Percentiles rank a stretch among this genome's conserved stretches.
Evolutionary conservation across 2,888 invertebrate species (phyloP).

Genomic region (Chrysolina haemoptera): DNA sequence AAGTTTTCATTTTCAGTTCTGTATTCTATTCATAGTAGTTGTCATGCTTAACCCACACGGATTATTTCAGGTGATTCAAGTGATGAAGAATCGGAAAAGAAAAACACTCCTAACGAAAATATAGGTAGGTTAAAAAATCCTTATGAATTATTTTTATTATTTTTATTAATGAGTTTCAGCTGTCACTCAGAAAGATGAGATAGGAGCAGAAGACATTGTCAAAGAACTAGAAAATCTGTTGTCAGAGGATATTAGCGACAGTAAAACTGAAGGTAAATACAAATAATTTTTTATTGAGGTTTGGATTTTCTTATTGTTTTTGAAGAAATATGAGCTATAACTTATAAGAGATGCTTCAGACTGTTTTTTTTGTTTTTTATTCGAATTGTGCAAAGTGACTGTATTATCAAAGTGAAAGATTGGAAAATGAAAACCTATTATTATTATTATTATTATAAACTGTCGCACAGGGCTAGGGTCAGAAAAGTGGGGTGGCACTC

Average conservation of each 20-base stretch:
- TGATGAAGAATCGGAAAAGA: background rate
- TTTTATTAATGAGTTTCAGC: background rate
- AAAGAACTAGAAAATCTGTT: conserved; percentile 16
- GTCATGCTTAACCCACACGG: background rate
- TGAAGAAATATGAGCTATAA: too few relatives aligned
- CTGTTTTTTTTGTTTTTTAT: too few relatives aligned
- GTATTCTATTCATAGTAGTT: background rate
- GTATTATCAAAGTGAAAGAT: too few relatives aligned
- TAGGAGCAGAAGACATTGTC: conserved; percentile 18
- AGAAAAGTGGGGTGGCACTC: too few relatives aligned
- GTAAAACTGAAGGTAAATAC: background rate
- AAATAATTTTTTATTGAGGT: background rate
- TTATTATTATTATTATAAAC: too few relatives aligned
- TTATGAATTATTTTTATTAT: background rate
- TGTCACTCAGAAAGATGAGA: background rate
- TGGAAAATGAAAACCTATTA: too few relatives aligned
- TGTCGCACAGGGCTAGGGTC: too few relatives aligned
- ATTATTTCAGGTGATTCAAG: background rate
- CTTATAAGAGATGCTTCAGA: too few relatives aligned
- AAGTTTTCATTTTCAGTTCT: background rate
- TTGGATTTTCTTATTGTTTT: too few relatives aligned
- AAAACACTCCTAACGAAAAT: background rate
- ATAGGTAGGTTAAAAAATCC: conserved; percentile 5
- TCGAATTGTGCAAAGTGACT: too few relatives aligned
- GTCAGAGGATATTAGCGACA: background rate